A percentile compares a stretch with the other conserved stretches of the same genome.
phyloP scores from a whole-genome alignment of 2,113 vertebrate species.

The Panthera tigris region DNA sequence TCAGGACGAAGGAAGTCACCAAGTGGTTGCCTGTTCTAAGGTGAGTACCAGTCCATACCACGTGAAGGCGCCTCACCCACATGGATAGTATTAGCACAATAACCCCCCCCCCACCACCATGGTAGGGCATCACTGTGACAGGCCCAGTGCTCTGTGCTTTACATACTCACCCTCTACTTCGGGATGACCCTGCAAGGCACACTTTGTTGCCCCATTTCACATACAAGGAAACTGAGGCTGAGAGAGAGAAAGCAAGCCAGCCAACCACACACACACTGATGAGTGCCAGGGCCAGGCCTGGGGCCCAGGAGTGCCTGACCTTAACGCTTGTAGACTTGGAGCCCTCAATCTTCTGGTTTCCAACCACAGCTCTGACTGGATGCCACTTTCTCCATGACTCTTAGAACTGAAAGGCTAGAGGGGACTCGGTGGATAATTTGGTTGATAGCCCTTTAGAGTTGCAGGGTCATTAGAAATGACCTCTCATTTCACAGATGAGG shows the following conservation, averaged over 20 bases:
- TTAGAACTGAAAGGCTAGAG: neutral
- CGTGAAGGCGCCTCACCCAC: neutral
- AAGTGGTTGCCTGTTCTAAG: too few relatives aligned
- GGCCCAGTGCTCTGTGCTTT: neutral
- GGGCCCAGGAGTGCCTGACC: neutral
- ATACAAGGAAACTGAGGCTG: too few relatives aligned
- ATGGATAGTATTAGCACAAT: accelerated
- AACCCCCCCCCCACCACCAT: neutral
- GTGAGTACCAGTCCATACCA: neutral
- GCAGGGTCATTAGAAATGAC: neutral
- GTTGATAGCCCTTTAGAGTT: neutral
- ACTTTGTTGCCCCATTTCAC: neutral
- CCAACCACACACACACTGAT: neutral
- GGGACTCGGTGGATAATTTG: neutral
- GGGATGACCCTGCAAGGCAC: neutral
- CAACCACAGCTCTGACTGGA: neutral
- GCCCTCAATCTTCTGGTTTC: neutral
- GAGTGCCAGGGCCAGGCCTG: neutral
- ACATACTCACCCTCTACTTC: neutral
- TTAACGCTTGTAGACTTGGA: neutral
- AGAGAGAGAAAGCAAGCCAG: too few relatives aligned
- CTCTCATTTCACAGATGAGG: too few relatives aligned
- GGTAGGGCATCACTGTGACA: neutral
- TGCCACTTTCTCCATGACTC: neutral
- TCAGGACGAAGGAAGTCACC: neutral